phyloP scores from a whole-genome alignment of 2,797 vertebrate genomes.

The Enteromius afrohamiltoni region DNA sequence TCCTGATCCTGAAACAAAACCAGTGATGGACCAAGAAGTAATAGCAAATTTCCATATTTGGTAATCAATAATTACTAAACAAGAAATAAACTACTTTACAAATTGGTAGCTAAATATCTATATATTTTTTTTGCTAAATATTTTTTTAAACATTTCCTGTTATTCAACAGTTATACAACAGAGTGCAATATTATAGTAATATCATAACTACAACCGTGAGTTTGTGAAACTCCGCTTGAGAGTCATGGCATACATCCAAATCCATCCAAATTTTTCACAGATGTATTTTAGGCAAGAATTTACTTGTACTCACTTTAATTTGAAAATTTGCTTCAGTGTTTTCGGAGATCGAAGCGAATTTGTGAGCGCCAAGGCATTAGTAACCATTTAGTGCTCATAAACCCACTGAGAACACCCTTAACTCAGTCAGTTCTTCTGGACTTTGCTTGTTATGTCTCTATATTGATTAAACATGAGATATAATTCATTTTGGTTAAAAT shows the following conservation, averaged over 20 bases:
- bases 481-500: not conserved
- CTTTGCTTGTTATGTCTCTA: not conserved
- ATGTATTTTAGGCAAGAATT: not conserved
- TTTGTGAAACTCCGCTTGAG: not conserved
- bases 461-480: not conserved
- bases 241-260: too few species aligned
- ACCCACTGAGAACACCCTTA: not conserved
- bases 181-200: not conserved
- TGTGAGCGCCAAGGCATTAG: not conserved
- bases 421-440: not conserved
- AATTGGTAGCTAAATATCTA: not conserved
- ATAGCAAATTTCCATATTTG: not conserved
- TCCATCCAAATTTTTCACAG: not conserved
- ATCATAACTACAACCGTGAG: not conserved
- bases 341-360: too few species aligned
- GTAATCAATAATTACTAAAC: not conserved
- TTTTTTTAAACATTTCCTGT: not conserved
- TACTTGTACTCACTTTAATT: not conserved
- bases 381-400: not conserved
- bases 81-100: not conserved
- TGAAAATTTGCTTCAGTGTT: not conserved
- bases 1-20: too few species aligned
- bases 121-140: too few species aligned
- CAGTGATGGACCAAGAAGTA: not conserved
- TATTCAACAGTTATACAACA: not conserved